phyloP scores from a whole-genome alignment of 2,888 invertebrate genomes.

The Papilio protenor region DNA sequence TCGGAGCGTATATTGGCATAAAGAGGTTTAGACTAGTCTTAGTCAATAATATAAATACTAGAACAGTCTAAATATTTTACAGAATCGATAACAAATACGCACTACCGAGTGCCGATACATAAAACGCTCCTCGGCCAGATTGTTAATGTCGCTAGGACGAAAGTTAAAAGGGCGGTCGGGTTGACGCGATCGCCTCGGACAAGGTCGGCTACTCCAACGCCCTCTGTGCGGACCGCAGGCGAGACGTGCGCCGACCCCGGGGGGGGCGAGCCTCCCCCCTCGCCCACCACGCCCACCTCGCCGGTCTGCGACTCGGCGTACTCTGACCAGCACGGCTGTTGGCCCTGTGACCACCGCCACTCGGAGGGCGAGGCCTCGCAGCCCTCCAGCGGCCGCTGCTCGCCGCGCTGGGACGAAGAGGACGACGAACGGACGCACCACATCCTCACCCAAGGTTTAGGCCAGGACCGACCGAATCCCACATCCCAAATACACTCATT shows the following conservation, averaged over 20 bases:
- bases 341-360: constrained; percentile 76
- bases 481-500: constrained; percentile 46
- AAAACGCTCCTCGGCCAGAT: constrained; percentile 52
- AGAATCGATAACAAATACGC: constrained; percentile 52
- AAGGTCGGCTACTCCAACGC: constrained; percentile 55
- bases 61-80: constrained; percentile 52
- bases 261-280: constrained; percentile 77
- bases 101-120: constrained; percentile 50
- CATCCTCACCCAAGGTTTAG: constrained; percentile 79
- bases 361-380: constrained; percentile 71
- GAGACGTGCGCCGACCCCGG: constrained; percentile 80
- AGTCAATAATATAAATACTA: constrained; percentile 49
- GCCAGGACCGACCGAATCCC: constrained; percentile 41
- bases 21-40: constrained; percentile 46
- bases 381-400: constrained; percentile 77
- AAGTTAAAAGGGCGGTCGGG: constrained; percentile 56
- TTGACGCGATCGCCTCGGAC: constrained; percentile 54
- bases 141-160: constrained; percentile 54
- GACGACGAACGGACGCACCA: constrained; percentile 74
- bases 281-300: constrained; percentile 79
- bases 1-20: constrained; percentile 34
- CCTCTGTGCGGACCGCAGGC: constrained; percentile 68
- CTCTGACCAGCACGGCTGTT: constrained; percentile 80
- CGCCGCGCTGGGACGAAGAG: constrained; percentile 79
- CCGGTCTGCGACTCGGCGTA: constrained; percentile 81